Base-by-base conservation (phyloP, 2,888 invertebrate species). In the Gnatocerus cornutus region DNA sequence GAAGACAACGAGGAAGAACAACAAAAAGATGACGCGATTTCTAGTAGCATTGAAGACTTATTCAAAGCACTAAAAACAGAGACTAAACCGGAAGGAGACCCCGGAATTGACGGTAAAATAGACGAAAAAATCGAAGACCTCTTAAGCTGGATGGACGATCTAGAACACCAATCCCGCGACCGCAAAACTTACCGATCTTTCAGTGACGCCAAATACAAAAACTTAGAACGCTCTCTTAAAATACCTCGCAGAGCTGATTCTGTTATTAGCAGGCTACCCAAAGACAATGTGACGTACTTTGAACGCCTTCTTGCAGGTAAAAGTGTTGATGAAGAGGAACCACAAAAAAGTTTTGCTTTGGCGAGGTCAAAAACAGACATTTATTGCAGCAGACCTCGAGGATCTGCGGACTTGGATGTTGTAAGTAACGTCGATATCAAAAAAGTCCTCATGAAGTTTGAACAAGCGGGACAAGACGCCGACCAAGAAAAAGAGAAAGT, bases 1-100 rank as follows among this genome's bases (percentile, higher is more conserved):
- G 74, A 73, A 53, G 43, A 69, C 5, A 71, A 70, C 12, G 72
- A 75, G 9, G 73, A 76, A 12, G 68, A 71, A 10, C 77, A 77
- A 29, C 78, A 78, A 3, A 81, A 77, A 12, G 58, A 77, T 13
- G 45, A 56, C 3, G 21, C 33, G 27, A 71, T 80, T 1, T 83
- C 83, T 2, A 83, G 81, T 67, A 85, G 85, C 71, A 85, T 85
- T 68, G 85, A 85, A 76, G 84, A 85, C 77, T 76, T 85, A 52
- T 79, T 85, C 14, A 82, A 82, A 74, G 85, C 84, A 10, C 71
- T 85, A 33, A 83, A 84, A 77, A 80, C 79, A 2, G 84, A 84
- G 78, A 81, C 82, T 3, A 73, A 71, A 45, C 73, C 72, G 5
- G 69, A 72, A 21, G 73, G 16, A 16, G 59, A 71, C 16, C 50